These are phyloP conservation scores for Coregonus clupeaformis DNA, from an alignment of 2,113 vertebrate genomes.

Conservation along the genomic window DNA sequence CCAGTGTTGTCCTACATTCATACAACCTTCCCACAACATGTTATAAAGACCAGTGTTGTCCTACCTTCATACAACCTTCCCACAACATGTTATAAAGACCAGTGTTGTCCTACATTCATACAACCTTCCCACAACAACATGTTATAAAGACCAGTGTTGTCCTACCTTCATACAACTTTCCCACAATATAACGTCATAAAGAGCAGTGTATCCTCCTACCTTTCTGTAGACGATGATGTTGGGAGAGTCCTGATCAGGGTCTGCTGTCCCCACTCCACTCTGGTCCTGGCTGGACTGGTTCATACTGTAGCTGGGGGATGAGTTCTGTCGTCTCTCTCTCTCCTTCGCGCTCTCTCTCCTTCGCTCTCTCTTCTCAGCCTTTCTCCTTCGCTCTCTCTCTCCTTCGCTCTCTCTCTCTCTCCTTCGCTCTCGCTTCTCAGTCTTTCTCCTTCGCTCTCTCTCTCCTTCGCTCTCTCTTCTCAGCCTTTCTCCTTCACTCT, in stretches of 20 bases:
- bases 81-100: too few species aligned
- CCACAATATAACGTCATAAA: too few species aligned
- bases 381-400: neutral
- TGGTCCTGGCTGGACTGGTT: neutral
- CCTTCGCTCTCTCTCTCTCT: neutral
- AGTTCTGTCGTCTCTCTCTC: neutral
- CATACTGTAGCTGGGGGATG: neutral
- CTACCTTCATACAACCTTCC: too few species aligned
- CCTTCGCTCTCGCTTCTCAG: too few species aligned
- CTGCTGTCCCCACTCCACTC: neutral
- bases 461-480: neutral
- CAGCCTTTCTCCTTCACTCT: neutral
- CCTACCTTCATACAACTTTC: too few species aligned
- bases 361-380: neutral
- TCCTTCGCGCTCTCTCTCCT: neutral
- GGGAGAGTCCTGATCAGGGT: neutral
- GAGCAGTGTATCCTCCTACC: neutral
- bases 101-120: too few species aligned
- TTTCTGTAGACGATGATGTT: neutral
- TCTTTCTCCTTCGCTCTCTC: neutral
- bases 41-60: too few species aligned
- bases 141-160: too few species aligned
- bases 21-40: too few species aligned
- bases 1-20: too few species aligned
- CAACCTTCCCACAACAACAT: too few species aligned